Base-by-base conservation (phyloP, 2,113 vertebrate species). In the Felis catus region DNA sequence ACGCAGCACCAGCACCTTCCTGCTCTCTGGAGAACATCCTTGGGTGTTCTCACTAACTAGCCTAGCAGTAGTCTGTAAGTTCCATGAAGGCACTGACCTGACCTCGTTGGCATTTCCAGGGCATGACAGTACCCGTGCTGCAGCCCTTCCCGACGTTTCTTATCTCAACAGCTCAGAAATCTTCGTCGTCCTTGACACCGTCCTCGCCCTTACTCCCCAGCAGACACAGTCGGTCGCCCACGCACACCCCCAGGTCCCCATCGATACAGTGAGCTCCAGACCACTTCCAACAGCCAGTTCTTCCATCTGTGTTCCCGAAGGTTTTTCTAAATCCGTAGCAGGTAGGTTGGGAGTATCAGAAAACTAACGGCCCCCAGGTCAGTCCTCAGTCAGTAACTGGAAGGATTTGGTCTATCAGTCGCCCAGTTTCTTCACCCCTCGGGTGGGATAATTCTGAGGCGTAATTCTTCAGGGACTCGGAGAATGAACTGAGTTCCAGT, bases 171-270 rank as follows among this genome's bases (percentile, higher is more conserved):
- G 65, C 48, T 27, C 8, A 41, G 61, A 91, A 84, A n/a, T 10
- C 36, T 14, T 29, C 39, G 19, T 83, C 27, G 9, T 39, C 61
- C 61, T 65, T 45, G 21, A 88, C 55, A 21, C 2, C 7, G 5
- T 12, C 31, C 33, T n/a, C 33, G 51, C 27, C 51, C 14, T 65
- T 8, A 51, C 5, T 10, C 21, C 4, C 5, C 14, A 7, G 4
- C 10, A 55, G 76, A 79, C 3, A 15, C 7, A 29, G 65, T 73
- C 14, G 7, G 16, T 15, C 33, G 3, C 5, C 29, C 4, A 21
- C 6, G 5, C n/a, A 31, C 36, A 39, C 5, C 29, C 21, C 29
- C 48, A 1, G 4, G 41, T 7, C 7, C 14, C 3, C 33, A 5
- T 11, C 16, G n/a, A 33, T 29, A 51, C 63, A 27, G 0, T 14